Evolutionary conservation across 2,113 vertebrate genomes (phyloP), one percentile per base, ranked within the genome.

Genomic region (Ptychochromis oligacanthus): DNA sequence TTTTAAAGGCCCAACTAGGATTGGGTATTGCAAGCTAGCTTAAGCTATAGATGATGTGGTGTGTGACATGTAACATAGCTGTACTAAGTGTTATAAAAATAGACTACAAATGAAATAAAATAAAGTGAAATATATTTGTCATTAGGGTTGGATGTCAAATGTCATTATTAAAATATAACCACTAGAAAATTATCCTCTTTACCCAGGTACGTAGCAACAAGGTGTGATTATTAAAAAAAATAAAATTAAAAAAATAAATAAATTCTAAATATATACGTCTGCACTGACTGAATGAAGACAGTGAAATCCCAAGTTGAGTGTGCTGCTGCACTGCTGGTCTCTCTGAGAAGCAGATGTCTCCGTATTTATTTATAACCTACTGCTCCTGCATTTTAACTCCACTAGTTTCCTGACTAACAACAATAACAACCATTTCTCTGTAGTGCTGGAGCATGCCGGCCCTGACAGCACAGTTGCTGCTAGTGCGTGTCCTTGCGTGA

Each of bases 361-460:
- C 64, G 82, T 56, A 82, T 84, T 81, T 91, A 93, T 93, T 93
- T 88, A 91, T 91, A 93, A 93, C 88, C 24, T 49, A 12, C 64
- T 57, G 74, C 67, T 83, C 84, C 84, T 91, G 81, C 77, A 78
- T 75, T 87, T 82, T 12, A 91, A 80, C 75, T 84, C 78, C 59
- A 34, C 85, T 78, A 78, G 84, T 86, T 91, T 65, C 85, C 85
- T 76, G 62, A 80, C 81, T 49, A 92, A 89, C 82, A 91, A 89
- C 91, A 92, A 89, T 72, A 90, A 90, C 83, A 89, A 84, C 84
- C 84, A 85, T 91, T 83, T 91, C 80, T 81, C 86, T 89, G 77
- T 65, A 76, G 86, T 55, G 84, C 81, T 57, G 77, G 46, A 88
- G 86, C 87, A 79, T 34, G 86, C 76, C 76, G 46, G 84, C 67